phyloP scores from a whole-genome alignment of 2,113 vertebrate genomes.

The Carassius carassius region DNA sequence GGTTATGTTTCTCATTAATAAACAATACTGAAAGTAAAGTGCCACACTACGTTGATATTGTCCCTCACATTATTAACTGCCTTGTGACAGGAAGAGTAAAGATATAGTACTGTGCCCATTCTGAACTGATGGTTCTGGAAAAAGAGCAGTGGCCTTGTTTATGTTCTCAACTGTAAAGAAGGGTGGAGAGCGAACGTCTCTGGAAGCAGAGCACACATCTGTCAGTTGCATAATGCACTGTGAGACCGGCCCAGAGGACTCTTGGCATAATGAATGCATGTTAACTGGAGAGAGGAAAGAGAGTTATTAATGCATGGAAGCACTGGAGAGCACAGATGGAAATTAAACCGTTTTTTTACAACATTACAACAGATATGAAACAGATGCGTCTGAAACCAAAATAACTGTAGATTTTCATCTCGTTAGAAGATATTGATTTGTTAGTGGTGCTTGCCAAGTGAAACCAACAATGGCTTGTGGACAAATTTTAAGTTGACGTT shows the following conservation, averaged over 20 bases:
- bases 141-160: conserved; percentile 52
- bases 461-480: too few species aligned
- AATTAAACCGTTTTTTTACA: not conserved
- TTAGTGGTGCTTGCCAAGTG: not conserved
- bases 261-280: conserved; percentile 35
- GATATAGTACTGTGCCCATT: conserved; percentile 4
- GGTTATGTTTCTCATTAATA: not conserved
- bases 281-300: conserved; percentile 23
- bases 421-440: not conserved
- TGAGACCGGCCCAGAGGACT: conserved; percentile 46
- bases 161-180: conserved; percentile 38
- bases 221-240: conserved; percentile 59
- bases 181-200: conserved; percentile 35
- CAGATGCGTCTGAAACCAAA: not conserved
- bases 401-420: not conserved
- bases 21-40: conserved; percentile 7
- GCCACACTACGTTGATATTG: conserved; percentile 14
- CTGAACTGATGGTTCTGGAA: conserved; percentile 22
- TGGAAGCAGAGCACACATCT: conserved; percentile 55
- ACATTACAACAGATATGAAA: conserved; percentile 12
- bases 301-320: conserved; percentile 3
- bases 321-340: not conserved
- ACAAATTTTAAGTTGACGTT: not conserved
- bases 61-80: not conserved
- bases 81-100: conserved; percentile 35